These are phyloP conservation scores for Cataglyphis livida DNA, from an alignment of 2,888 invertebrate species.

Conservation along the genomic window DNA sequence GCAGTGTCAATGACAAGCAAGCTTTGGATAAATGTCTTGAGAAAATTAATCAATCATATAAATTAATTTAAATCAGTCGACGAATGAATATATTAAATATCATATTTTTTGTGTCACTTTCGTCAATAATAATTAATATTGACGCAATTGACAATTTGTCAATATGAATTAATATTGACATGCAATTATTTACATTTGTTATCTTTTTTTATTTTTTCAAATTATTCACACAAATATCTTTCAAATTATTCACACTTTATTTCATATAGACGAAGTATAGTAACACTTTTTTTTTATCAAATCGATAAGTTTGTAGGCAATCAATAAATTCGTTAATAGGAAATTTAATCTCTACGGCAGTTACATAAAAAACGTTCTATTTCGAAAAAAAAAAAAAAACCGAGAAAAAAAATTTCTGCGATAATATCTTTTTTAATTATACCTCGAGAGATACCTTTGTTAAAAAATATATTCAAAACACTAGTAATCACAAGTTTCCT, in stretches of 20 bases:
- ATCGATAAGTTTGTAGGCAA: not conserved
- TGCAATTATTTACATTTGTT: not conserved
- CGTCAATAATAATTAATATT: not conserved
- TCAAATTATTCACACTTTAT: not conserved
- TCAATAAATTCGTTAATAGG: not conserved
- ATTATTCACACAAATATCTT: not conserved
- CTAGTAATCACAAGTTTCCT: not conserved
- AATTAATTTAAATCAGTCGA: too few relatives aligned
- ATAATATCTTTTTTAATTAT: not conserved
- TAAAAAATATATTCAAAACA: not conserved
- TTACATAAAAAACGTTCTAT: not conserved
- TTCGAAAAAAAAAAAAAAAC: not conserved
- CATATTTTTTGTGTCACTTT: not conserved
- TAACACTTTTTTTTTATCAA: conserved; percentile 2
- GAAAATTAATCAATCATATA: not conserved
- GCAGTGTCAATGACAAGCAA: conserved; percentile 7
- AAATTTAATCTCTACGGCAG: not conserved
- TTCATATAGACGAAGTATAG: not conserved
- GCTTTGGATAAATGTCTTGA: not conserved
- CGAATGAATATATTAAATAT: conserved; percentile 6
- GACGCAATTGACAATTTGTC: not conserved
- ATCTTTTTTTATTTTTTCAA: not conserved
- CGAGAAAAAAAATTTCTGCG: not conserved
- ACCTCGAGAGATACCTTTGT: not conserved
- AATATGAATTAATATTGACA: not conserved